Conservation (phyloP, 2,797 vertebrate species). For the Sebastes oblongus region DNA sequence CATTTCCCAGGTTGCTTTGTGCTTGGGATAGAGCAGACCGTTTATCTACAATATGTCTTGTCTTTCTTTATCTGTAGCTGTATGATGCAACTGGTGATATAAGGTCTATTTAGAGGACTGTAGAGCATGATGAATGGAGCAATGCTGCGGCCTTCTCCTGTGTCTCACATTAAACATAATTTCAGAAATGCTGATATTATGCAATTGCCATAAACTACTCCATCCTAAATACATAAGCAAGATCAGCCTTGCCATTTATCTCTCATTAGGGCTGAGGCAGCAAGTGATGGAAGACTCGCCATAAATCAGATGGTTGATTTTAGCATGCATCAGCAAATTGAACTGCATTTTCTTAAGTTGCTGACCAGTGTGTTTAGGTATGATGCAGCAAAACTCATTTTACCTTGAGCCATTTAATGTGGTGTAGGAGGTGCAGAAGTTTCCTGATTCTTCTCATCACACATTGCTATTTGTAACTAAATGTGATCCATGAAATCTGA, state of each 20-base stretch:
- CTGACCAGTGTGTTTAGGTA: slow-evolving; percentile 44
- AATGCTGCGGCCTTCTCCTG: background rate
- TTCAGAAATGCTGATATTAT: slow-evolving; percentile 19
- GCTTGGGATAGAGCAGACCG: slow-evolving; percentile 1
- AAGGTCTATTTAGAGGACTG: background rate
- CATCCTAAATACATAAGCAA: slow-evolving; percentile 19
- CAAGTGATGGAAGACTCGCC: slow-evolving; percentile 14
- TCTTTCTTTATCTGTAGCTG: slow-evolving; percentile 5
- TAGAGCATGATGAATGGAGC: background rate
- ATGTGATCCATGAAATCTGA: background rate
- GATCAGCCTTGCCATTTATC: slow-evolving; percentile 19
- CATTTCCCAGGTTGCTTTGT: background rate
- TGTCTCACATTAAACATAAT: background rate
- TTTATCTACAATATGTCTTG: background rate
- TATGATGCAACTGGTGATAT: slow-evolving; percentile 10
- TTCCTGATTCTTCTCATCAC: background rate
- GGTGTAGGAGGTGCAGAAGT: background rate
- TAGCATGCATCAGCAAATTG: slow-evolving; percentile 37
- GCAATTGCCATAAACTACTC: slow-evolving; percentile 6
- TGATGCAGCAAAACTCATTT: slow-evolving; percentile 44
- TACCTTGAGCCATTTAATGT: background rate
- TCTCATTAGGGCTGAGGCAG: slow-evolving; percentile 22
- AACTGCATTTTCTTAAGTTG: slow-evolving; percentile 48
- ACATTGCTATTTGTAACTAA: background rate
- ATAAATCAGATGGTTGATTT: slow-evolving; percentile 45